Base-by-base conservation (phyloP, 1,140 invertebrate genomes). In the Drosophila kohkoa region DNA sequence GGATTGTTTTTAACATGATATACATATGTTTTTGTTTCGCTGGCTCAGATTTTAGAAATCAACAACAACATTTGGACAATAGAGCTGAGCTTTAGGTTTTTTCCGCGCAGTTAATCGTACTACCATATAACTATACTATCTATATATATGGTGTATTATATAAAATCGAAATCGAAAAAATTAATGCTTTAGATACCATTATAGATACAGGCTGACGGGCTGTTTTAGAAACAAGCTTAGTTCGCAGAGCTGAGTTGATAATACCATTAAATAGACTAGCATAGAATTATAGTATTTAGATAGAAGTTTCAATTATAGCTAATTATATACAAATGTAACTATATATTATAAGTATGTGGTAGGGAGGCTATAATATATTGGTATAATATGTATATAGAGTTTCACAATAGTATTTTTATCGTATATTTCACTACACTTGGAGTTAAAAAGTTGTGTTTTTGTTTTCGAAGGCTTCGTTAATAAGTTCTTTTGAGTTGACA, bases 401-500 rank as follows among this genome's bases (percentile, higher is more conserved):
- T 79, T 38, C 35, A 38, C 35, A 38, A 80, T 51, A 35, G 20
- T 25, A 25, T 25, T 20, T 58, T 38, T 67, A 62, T 51, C 58
- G 59, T 87, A 60, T 75, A 82, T 76, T 59, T 68, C 63, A 79
- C 86, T 89, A 89, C 81, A 85, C 71, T 89, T 89, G 85, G 86
- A 89, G 85, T 90, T 89, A 76, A 85, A 89, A 89, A 85, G 81
- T 78, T 52, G 15, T 59, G 11, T 58, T 85, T 78, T 25, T 25
- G 20, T 25, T 25, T 90, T 83, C 71, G 79, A 91, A 91, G 90
- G 90, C 90, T 90, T 85, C 87, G 62, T 86, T 91, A 90, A 88
- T 91, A 91, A 91, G 90, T 91, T 91, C 90, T 91, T 87, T 91
- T 66, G 79, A 88, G 87, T 90, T 86, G 70, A 86, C 85, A 89